These are phyloP conservation scores for Glossophaga mutica DNA, from an alignment of 2,797 vertebrate species.

Conservation along the genomic window DNA sequence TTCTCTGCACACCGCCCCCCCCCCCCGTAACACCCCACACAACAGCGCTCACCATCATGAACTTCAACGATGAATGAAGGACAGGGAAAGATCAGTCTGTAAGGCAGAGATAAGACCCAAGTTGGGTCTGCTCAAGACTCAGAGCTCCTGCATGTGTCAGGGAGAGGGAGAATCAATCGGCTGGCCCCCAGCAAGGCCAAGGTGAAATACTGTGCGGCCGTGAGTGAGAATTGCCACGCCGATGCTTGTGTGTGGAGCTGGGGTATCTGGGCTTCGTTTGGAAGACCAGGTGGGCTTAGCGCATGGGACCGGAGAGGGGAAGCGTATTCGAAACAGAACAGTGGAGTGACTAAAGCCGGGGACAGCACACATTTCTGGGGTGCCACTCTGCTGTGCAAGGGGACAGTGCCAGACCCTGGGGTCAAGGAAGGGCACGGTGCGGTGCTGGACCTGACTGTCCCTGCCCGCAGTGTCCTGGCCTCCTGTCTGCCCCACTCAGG, in stretches of 20 bases:
- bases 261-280: neutral
- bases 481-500: rapidly evolving
- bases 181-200: neutral
- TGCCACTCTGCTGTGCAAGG: neutral
- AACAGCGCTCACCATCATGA: neutral
- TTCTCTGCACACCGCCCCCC: neutral
- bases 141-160: neutral
- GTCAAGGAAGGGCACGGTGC: neutral
- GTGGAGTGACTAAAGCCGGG: neutral
- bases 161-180: neutral
- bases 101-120: neutral
- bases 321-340: neutral
- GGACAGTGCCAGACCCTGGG: neutral
- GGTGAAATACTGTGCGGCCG: neutral
- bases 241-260: neutral
- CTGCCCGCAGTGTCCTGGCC: neutral
- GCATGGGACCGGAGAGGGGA: neutral
- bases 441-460: rapidly evolving
- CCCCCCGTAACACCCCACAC: neutral
- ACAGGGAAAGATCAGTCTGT: neutral
- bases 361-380: neutral
- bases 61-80: no score
- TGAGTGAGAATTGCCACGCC: neutral
- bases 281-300: neutral
- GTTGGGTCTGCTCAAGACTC: neutral